phyloP scores from a whole-genome alignment of 1,140 invertebrate species.

The Penaeus japonicus region DNA sequence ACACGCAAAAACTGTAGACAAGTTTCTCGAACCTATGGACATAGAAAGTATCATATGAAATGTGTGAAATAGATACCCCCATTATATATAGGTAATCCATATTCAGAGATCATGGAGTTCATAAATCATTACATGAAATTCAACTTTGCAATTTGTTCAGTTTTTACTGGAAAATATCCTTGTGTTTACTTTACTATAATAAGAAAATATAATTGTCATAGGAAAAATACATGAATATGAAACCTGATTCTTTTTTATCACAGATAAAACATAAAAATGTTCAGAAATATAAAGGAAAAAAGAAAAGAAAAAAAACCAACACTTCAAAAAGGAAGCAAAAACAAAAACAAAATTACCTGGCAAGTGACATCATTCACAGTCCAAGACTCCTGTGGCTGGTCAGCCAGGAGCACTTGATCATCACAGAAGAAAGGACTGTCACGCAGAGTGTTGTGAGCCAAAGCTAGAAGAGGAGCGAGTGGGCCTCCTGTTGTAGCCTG shows the following conservation, averaged over 20 bases:
- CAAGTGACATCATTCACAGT: conserved; percentile 50
- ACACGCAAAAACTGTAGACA: conserved; percentile 86
- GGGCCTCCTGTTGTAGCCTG: conserved; percentile 45
- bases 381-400: conserved; percentile 38
- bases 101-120: no score
- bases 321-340: background rate
- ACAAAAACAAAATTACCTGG: conserved; percentile 28
- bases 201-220: no score
- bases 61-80: background rate
- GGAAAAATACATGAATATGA: no score
- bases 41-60: conserved; percentile 11
- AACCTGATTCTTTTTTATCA: no score
- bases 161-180: no score
- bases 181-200: no score
- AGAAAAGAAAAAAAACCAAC: conserved; percentile 61
- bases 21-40: conserved; percentile 65
- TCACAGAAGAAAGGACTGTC: conserved; percentile 53
- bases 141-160: no score
- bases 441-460: conserved; percentile 47
- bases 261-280: no score
- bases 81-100: no score
- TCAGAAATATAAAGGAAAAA: no score
- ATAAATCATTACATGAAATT: no score
- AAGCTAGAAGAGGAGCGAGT: conserved; percentile 43
- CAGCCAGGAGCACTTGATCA: conserved; percentile 36